A percentile compares a stretch with the other conserved stretches of the same genome.
Evolutionary conservation across 2,888 invertebrate species (phyloP).

Genomic region (Watsonalla cultraria): DNA sequence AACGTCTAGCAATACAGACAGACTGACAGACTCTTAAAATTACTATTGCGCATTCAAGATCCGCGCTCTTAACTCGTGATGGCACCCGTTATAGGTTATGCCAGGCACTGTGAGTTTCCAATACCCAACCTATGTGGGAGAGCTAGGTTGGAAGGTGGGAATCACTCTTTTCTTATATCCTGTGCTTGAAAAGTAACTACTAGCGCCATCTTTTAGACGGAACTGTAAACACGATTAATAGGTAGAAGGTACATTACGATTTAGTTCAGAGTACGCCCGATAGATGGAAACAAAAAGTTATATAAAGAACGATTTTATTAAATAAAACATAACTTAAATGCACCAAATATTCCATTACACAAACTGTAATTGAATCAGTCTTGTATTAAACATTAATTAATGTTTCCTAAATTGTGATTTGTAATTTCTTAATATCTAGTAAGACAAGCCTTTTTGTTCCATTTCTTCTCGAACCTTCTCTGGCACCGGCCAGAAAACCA

Average conservation of each 20-base stretch:
- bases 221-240: neutral
- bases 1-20: too few relatives aligned
- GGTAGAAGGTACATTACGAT: neutral
- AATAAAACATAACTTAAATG: constrained; percentile 1
- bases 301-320: neutral
- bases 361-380: constrained; percentile 9
- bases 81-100: too few relatives aligned
- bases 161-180: too few relatives aligned
- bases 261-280: neutral
- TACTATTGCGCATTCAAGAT: too few relatives aligned
- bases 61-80: too few relatives aligned
- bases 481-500: constrained; percentile 66
- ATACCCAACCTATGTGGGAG: too few relatives aligned
- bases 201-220: neutral
- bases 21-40: too few relatives aligned
- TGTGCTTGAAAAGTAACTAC: neutral
- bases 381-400: constrained; percentile 15
- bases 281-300: constrained; percentile 4
- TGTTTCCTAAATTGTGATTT: neutral
- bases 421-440: constrained; percentile 26
- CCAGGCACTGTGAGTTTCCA: too few relatives aligned
- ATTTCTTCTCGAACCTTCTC: constrained; percentile 53
- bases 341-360: constrained; percentile 2
- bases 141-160: too few relatives aligned
- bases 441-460: constrained; percentile 58